phyloP scores from a whole-genome alignment of 2,888 invertebrate species.

The Cremastobaeus sp. region DNA sequence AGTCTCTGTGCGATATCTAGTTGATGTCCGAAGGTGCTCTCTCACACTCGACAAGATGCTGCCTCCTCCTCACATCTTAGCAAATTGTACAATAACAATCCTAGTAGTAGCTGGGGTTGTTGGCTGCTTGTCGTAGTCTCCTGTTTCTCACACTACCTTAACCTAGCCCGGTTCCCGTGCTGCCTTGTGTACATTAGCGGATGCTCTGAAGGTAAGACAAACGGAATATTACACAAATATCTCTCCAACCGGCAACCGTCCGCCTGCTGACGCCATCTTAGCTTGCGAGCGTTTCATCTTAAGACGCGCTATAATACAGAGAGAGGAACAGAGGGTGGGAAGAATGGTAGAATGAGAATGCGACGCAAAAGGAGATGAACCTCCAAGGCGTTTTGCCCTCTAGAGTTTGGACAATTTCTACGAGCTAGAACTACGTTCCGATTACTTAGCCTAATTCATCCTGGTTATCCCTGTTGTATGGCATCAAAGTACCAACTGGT shows the following conservation, averaged over 20 bases:
- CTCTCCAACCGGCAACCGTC: conserved; percentile 62
- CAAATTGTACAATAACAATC: conserved; percentile 79
- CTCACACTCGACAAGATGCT: conserved; percentile 70
- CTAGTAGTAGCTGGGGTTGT: conserved; percentile 70
- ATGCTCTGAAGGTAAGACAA: conserved; percentile 78
- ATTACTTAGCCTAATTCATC: conserved; percentile 77
- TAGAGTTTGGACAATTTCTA: conserved; percentile 74
- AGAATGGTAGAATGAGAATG: conserved; percentile 61
- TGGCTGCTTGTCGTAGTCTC: conserved; percentile 66
- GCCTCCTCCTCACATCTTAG: conserved; percentile 72
- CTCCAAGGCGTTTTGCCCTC: conserved; percentile 70
- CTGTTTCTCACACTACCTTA: conserved; percentile 60
- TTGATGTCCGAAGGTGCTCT: conserved; percentile 78
- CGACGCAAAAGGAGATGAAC: conserved; percentile 67
- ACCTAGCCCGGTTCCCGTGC: conserved; percentile 62
- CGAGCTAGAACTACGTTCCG: conserved; percentile 71
- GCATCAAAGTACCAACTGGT: conserved; percentile 64
- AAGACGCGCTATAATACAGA: conserved; percentile 59
- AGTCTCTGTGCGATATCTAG: conserved; percentile 72
- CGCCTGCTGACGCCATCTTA: conserved; percentile 69
- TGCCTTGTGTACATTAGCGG: conserved; percentile 78
- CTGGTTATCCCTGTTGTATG: conserved; percentile 62
- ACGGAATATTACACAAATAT: conserved; percentile 79
- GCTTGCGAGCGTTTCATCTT: conserved; percentile 75
- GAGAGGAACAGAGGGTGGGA: conserved; percentile 62